Evolutionary conservation across 2,888 invertebrate genomes (phyloP).

Genomic region (Dyspetes luteomarginatus): DNA sequence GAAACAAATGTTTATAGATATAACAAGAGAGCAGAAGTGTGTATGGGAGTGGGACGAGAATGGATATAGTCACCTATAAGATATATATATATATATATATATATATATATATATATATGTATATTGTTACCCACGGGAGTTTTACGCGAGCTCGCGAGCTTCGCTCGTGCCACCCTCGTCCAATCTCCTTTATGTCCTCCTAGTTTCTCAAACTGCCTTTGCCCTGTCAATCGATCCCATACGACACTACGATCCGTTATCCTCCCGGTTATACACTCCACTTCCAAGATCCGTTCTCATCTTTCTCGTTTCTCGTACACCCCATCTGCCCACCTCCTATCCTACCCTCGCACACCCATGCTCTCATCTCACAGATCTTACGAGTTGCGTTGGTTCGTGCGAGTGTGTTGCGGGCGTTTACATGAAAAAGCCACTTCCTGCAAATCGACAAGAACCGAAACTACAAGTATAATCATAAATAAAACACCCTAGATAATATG

Average conservation of each 20-base stretch:
- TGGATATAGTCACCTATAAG: constrained; percentile 28
- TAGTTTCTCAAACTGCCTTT: constrained; percentile 76
- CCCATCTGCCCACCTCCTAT: background rate
- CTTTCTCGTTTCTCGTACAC: constrained; percentile 42
- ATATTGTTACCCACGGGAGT: constrained; percentile 66
- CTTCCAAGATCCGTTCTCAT: constrained; percentile 59
- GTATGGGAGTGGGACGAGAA: constrained; percentile 36
- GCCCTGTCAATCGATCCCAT: constrained; percentile 77
- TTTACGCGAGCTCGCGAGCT: constrained; percentile 69
- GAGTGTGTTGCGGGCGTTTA: constrained; percentile 40
- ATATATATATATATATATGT: constrained; percentile 30
- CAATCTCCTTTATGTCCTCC: constrained; percentile 79
- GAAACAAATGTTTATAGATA: constrained; percentile 24
- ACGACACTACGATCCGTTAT: constrained; percentile 72
- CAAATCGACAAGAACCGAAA: constrained; percentile 11
- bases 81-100: constrained; percentile 16
- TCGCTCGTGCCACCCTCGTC: constrained; percentile 71
- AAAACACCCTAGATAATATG: background rate
- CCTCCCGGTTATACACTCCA: constrained; percentile 68
- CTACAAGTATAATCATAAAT: background rate
- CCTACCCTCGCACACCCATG: background rate
- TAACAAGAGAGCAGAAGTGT: constrained; percentile 12
- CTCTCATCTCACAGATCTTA: constrained; percentile 10
- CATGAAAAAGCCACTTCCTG: constrained; percentile 1
- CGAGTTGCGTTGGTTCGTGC: constrained; percentile 8